Evolutionary conservation across 1,140 invertebrate genomes (phyloP), one percentile per base, ranked within the genome.

Genomic region (Augochlora pura): DNA sequence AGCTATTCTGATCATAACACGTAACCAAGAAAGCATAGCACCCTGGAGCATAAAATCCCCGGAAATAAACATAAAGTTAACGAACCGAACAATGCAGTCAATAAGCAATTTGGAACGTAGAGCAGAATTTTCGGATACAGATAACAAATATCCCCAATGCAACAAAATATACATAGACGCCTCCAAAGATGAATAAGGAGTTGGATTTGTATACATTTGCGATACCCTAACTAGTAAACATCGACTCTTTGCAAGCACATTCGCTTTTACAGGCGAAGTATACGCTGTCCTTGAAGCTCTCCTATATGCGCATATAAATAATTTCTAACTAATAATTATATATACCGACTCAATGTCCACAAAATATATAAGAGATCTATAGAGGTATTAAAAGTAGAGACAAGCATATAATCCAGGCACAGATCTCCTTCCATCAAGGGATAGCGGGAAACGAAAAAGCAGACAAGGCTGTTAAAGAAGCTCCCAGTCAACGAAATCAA

Each of bases 111-210:
- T 32, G 32, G 32, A 32, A 32, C 32, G 4, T 32, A 32, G 32
- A 32, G 32, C 32, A 2, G 32, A 32, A 32, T 32, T 32, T 32
- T 32, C 4, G 32, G 4, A 32, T 4, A 32, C 32, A 4, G 32
- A 64, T 4, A 23, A n/a, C n/a, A n/a, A 64, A n/a, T 64, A 39
- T 4, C 21, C 63, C 8, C n/a, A 65, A 10, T 25, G 12, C 10
- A 18, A 65, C 10, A 65, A n/a, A n/a, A 65, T 42, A 65, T 65
- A 65, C 38, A 65, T 9, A 18, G 63, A 65, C 21, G 63, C 38
- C n/a, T 65, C 32, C 1, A 59, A 59, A 59, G 12, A 23, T 12
- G n/a, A 59, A 6, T 9, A 59, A 12, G 57, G 57, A 25, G 23
- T 25, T 10, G n/a, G 57, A 25, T 59, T 59, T 3, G 57, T 9